Base-by-base conservation (phyloP, 1,140 invertebrate species). In the Ruditapes philippinarum region DNA sequence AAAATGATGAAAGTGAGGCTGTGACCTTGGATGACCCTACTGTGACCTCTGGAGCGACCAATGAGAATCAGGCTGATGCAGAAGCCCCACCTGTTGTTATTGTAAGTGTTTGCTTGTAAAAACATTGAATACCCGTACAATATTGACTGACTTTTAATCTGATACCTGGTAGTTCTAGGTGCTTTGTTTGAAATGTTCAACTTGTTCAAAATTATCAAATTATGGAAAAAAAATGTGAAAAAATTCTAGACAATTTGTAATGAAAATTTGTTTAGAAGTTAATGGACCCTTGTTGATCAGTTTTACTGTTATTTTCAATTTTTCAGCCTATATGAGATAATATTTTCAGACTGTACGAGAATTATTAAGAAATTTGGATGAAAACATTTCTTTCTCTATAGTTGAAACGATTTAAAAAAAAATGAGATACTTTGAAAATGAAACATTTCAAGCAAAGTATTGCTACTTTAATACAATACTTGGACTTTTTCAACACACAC, bases 1-100 rank as follows among this genome's bases (percentile, higher is more conserved):
- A 80, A 40, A 28, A 60, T 80, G n/a, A n/a, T n/a, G 81, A 83
- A 49, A 68, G 17, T 83, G 81, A 68, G 38, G 38, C 81, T 49
- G 45, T 49, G 45, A 65, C 45, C 31, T 31, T 22, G 19, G 57
- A 62, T 87, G 74, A 87, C 84, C 84, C 68, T 31, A 57, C 25
- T 78, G 84, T 87, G 84, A 87, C 84, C 84, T 87, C 84, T 78
- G 84, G 84, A 79, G 49, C 74, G 57, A 87, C 84, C 84, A 87
- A 87, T 87, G 84, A 87, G 54, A 65, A 31, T 42, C 84, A 33
- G 74, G 73, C 84, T 79, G 84, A 87, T 38, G 76, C 60, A 54
- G 84, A 60, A 17, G 51, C 51, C 74, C 84, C 84, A 22, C 84
- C 84, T 87, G 73, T 79, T 45, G 73, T 76, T 87, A 79, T 79